These are phyloP conservation scores for Pseudochirops corinnae DNA, from an alignment of 2,797 vertebrate genomes.

Conservation along the genomic window DNA sequence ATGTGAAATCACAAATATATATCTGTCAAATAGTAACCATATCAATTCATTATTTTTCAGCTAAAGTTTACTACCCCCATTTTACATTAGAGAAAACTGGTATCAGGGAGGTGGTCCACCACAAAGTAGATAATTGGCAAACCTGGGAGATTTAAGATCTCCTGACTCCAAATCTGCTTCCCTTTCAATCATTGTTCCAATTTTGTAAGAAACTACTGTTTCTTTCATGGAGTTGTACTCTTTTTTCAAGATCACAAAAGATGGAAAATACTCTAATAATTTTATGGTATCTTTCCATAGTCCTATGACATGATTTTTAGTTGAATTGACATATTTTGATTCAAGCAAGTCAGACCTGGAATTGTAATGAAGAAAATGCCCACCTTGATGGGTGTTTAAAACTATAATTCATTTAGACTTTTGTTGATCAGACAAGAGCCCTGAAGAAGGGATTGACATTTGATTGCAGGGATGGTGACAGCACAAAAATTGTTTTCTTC, in stretches of 20 bases:
- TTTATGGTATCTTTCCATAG: background rate
- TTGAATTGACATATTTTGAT: background rate
- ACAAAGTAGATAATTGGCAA: background rate
- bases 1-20: background rate
- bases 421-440: slow-evolving; percentile 35
- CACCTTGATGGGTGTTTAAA: background rate
- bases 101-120: background rate
- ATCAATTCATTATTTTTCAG: background rate
- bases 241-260: background rate
- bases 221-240: background rate
- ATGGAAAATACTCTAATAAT: background rate
- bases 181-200: background rate
- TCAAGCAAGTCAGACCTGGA: background rate
- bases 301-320: slow-evolving; percentile 10
- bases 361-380: background rate
- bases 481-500: slow-evolving; percentile 50
- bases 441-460: slow-evolving; percentile 44
- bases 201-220: background rate
- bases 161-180: background rate
- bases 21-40: background rate
- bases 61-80: background rate
- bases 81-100: background rate
- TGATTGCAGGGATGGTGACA: slow-evolving; percentile 46
- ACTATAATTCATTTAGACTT: background rate
- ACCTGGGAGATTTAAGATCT: background rate